phyloP scores from a whole-genome alignment of 2,888 invertebrate genomes.

The Parapristionchus giblindavisi region DNA sequence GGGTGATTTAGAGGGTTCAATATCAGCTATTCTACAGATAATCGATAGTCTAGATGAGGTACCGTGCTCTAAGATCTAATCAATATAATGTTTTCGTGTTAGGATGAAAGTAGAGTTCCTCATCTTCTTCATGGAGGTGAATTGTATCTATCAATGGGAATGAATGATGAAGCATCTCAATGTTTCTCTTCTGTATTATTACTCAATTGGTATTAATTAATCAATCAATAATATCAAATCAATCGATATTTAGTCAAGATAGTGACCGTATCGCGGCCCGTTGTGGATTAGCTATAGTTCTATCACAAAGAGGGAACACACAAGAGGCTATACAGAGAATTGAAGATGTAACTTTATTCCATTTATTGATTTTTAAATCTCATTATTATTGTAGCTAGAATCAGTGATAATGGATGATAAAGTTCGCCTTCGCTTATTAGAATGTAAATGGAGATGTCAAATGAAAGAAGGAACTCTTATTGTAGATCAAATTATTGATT shows the following conservation, averaged over 20 bases:
- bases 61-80: not conserved
- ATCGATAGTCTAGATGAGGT: slow-evolving; percentile 4
- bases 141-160: slow-evolving; percentile 12
- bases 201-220: not conserved
- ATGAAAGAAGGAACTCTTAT: slow-evolving; percentile 34
- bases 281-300: slow-evolving; percentile 14
- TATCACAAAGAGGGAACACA: not conserved
- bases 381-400: slow-evolving; percentile 6
- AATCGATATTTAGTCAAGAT: slow-evolving; percentile 9
- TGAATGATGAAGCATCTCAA: not conserved
- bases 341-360: not conserved
- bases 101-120: slow-evolving; percentile 12
- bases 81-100: not conserved
- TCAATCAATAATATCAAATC: not conserved
- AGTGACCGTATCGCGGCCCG: not conserved
- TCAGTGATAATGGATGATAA: not conserved
- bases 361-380: not conserved
- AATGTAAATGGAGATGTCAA: slow-evolving; percentile 10
- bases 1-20: slow-evolving; percentile 9
- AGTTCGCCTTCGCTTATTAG: slow-evolving; percentile 4
- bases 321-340: not conserved
- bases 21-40: not conserved
- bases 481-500: not conserved
- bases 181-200: slow-evolving; percentile 8
- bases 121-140: slow-evolving; percentile 30